Evolutionary conservation across 2,888 invertebrate species (phyloP).

Genomic region (Eretmocerus hayati): DNA sequence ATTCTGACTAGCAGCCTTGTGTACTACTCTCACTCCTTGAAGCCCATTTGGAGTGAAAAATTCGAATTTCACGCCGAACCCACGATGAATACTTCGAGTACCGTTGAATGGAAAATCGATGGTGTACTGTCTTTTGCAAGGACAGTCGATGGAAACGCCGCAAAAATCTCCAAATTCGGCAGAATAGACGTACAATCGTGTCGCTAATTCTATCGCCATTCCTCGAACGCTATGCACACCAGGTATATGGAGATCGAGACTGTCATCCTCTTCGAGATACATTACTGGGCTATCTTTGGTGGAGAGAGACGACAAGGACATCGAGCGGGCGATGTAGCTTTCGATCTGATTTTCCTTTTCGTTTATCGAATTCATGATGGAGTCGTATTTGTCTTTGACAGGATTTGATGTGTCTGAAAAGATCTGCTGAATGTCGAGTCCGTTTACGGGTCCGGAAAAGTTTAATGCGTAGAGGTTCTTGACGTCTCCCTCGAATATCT

Average conservation of each 20-base stretch:
- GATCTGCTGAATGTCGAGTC: too few relatives aligned
- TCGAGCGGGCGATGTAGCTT: too few relatives aligned
- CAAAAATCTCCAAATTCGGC: slow-evolving; percentile 28
- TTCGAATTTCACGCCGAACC: slow-evolving; percentile 22
- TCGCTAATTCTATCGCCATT: slow-evolving; percentile 11
- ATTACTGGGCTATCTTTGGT: too few relatives aligned
- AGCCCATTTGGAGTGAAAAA: slow-evolving; percentile 25
- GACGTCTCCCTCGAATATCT: slow-evolving; percentile 29
- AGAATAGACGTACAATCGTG: slow-evolving; percentile 29
- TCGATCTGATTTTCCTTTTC: too few relatives aligned
- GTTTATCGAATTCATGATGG: not conserved
- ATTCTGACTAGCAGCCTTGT: slow-evolving; percentile 27
- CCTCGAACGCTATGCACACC: slow-evolving; percentile 25
- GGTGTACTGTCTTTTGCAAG: slow-evolving; percentile 28
- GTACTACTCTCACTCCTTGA: slow-evolving; percentile 28
- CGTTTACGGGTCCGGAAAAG: slow-evolving; percentile 27
- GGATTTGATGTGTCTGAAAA: too few relatives aligned
- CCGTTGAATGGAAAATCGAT: slow-evolving; percentile 23
- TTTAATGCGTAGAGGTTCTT: slow-evolving; percentile 14
- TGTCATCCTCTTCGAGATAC: slow-evolving; percentile 31
- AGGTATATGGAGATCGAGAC: slow-evolving; percentile 23
- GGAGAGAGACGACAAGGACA: too few relatives aligned
- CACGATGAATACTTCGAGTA: slow-evolving; percentile 15
- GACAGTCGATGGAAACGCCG: slow-evolving; percentile 28
- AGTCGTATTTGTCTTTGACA: too few relatives aligned